Conservation (phyloP, 2,797 vertebrate genomes). For the Manis javanica region DNA sequence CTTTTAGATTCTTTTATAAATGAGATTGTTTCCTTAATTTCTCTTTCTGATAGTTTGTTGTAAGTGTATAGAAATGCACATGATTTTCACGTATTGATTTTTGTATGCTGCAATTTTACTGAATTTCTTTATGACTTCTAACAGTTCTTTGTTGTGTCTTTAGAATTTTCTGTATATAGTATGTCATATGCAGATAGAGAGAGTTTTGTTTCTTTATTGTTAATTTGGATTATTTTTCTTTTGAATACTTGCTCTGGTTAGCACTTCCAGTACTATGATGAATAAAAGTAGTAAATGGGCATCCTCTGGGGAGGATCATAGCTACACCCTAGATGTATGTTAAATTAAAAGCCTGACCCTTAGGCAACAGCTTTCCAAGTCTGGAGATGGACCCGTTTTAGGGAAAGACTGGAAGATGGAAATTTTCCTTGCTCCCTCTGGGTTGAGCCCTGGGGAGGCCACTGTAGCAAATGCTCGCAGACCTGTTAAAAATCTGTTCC, state of each 20-base stretch:
- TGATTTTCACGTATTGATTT: not conserved
- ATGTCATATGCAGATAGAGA: slow-evolving; percentile 3
- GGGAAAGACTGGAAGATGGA: not conserved
- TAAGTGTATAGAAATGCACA: not conserved
- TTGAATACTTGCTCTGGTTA: not conserved
- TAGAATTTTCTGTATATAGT: not conserved
- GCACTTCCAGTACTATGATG: not conserved
- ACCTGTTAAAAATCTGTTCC: not conserved
- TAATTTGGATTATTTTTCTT: not conserved
- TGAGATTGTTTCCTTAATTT: not conserved
- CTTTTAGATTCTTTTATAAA: not conserved
- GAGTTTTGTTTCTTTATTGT: not conserved
- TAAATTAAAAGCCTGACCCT: not conserved
- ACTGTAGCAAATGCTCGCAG: not conserved
- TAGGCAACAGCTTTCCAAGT: not conserved
- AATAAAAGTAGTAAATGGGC: not conserved
- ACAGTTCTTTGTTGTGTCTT: not conserved
- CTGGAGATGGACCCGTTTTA: not conserved
- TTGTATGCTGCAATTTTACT: not conserved
- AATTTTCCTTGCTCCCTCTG: not conserved
- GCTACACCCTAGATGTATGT: not conserved
- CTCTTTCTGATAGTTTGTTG: not conserved
- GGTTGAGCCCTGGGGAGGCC: not conserved
- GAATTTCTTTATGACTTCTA: not conserved
- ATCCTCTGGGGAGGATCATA: not conserved